These are phyloP conservation scores for Chloroceryle amazona DNA, from an alignment of 2,797 vertebrate genomes.

Conservation along the genomic window DNA sequence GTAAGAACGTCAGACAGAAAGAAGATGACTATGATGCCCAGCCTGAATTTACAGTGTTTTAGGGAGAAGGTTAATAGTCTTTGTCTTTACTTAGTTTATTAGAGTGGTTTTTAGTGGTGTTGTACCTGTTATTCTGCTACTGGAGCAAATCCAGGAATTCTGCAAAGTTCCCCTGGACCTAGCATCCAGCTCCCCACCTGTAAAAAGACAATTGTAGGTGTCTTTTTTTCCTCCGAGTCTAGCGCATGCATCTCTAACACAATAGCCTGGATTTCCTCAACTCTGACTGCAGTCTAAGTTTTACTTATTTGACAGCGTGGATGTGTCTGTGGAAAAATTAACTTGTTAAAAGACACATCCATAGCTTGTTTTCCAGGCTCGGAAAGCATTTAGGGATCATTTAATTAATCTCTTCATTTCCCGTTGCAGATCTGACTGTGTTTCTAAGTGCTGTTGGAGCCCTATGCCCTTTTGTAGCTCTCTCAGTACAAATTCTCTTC, in stretches of 20 bases:
- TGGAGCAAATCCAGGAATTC: not conserved
- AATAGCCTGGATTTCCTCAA: not conserved
- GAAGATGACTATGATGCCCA: not conserved
- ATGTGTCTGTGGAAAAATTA: not conserved
- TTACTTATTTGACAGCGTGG: not conserved
- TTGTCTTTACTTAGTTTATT: not conserved
- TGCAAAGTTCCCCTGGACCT: not conserved
- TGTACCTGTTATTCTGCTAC: not conserved
- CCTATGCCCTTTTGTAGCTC: constrained; percentile 6
- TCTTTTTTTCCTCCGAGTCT: not conserved
- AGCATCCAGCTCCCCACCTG: not conserved
- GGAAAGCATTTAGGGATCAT: not conserved
- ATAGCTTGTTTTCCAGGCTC: not conserved
- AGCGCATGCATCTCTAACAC: not conserved
- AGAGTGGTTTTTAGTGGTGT: not conserved
- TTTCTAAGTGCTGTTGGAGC: not conserved
- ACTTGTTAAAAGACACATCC: not conserved
- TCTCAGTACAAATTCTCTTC: constrained; percentile 3
- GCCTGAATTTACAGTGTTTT: not conserved
- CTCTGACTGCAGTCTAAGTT: not conserved
- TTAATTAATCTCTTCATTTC: not conserved
- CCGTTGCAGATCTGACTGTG: not conserved
- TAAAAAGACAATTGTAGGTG: not conserved
- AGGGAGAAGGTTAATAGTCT: not conserved
- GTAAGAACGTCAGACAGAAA: not conserved